A percentile compares a stretch with the other conserved stretches of the same genome.
Conservation (phyloP, 2,113 vertebrate genomes). For the Panthera leo region DNA sequence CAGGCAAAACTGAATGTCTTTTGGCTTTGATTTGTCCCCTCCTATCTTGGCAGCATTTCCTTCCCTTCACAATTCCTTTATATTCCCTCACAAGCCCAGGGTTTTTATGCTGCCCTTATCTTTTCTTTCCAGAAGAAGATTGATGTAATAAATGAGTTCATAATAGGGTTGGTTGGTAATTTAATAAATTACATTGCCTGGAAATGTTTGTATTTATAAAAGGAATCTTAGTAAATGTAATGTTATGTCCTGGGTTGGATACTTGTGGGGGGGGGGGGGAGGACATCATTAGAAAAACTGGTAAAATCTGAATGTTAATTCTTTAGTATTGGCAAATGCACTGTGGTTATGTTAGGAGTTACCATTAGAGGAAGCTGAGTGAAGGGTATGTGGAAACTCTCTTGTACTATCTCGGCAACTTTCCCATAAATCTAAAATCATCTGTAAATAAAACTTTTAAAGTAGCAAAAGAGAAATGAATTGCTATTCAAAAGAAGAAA, state of each 20-base stretch:
- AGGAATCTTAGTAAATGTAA: constrained; percentile 32
- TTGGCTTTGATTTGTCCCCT: constrained; percentile 70
- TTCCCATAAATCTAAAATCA: constrained; percentile 23
- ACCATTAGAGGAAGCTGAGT: neutral
- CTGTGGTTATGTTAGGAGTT: neutral
- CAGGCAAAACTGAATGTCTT: constrained; percentile 60
- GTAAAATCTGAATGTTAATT: constrained; percentile 18
- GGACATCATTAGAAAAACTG: neutral
- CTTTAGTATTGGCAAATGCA: neutral
- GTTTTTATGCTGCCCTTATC: constrained; percentile 64
- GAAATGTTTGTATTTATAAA: constrained; percentile 65
- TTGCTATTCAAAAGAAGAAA: constrained; percentile 8
- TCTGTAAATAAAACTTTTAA: constrained; percentile 3
- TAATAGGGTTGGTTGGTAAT: constrained; percentile 60
- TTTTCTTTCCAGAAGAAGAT: constrained; percentile 71
- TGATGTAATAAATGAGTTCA: constrained; percentile 68
- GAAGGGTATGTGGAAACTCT: neutral
- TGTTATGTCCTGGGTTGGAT: neutral
- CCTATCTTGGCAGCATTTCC: constrained; percentile 62
- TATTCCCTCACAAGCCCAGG: neutral
- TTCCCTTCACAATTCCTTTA: constrained; percentile 34
- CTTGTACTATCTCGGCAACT: neutral
- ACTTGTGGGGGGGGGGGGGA: neutral
- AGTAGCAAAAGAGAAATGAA: neutral
- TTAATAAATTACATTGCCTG: constrained; percentile 63